Base-by-base conservation (phyloP, 2,113 vertebrate genomes). In the Notarius lentiginosus region DNA sequence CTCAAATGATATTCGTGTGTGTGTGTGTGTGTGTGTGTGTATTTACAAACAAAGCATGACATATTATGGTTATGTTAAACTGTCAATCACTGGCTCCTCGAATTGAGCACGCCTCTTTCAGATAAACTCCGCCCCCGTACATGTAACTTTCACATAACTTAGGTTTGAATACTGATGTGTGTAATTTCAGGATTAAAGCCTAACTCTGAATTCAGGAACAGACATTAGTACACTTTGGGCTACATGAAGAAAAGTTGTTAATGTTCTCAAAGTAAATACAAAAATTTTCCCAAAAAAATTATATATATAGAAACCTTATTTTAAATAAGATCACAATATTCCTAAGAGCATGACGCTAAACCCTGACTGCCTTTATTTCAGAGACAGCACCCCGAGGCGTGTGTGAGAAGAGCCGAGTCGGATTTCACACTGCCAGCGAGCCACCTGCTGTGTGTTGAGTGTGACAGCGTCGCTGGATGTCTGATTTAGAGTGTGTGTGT, bases 401-500 rank as follows among this genome's bases (percentile, higher is more conserved):
- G 56, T 80, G 79, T 61, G 56, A 61, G 56, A 20, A 5, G 7
- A 80, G 20, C 18, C 5, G 17, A 60, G 27, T 34, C 27, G 18
- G 56, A 41, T 80, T 80, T 80, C 79, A 60, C 27, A 2, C 27
- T 80, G 79, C 56, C 12, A 60, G 79, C 18, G 27, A 41, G 27
- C 27, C 79, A 2, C 79, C 55, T 41, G 77, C 77, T 60, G 79
- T 80, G 79, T 60, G 56, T 22, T 1, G 56, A 80, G 53, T 79
- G 79, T 80, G 79, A 80, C 17, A 18, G 27, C 18, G 27, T 80
- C 17, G 10, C 56, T 22, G 79, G 30, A 80, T 56, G 18, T 22
- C 79, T 80, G 17, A 61, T 80, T 80, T 41, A 80, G 79, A 41
- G 53, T 20, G 53, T 34, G 55, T 79, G 77, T 20, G 53, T 34